Percentiles rank a stretch among this genome's conserved stretches.
These are phyloP conservation scores for Nasonia longicornis DNA, from an alignment of 1,140 invertebrate species.

Conservation along the genomic window DNA sequence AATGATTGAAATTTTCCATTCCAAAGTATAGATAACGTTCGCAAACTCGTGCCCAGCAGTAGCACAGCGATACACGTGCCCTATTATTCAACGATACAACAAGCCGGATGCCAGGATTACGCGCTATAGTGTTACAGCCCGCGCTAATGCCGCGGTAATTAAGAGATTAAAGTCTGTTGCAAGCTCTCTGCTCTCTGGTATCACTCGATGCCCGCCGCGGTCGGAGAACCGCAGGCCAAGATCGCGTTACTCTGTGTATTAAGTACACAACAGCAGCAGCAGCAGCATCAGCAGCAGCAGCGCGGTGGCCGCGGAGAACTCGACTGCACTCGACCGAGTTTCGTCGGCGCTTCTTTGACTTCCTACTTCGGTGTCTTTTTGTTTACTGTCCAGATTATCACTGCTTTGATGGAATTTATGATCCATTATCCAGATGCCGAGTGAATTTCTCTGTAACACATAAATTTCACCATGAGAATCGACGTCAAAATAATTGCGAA, in stretches of 20 bases:
- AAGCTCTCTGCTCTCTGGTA: constrained; percentile 17
- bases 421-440: no score
- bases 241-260: constrained; percentile 42
- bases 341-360: background rate
- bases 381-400: no score
- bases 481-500: no score
- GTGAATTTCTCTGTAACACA: no score
- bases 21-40: constrained; percentile 15
- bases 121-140: constrained; percentile 19
- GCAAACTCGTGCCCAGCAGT: background rate
- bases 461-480: no score
- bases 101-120: constrained; percentile 33
- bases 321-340: constrained; percentile 25
- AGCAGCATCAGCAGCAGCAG: background rate
- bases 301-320: constrained; percentile 28
- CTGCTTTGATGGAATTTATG: no score
- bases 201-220: background rate
- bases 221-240: constrained; percentile 22
- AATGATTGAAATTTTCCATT: no score
- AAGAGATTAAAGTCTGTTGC: constrained; percentile 42
- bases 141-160: constrained; percentile 32
- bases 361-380: no score
- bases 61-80: constrained; percentile 28
- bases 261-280: background rate
- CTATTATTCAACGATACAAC: constrained; percentile 21